A percentile compares a stretch with the other conserved stretches of the same genome.
Evolutionary conservation across 2,797 vertebrate genomes (phyloP).

Genomic region (Hafferia zeledoni): DNA sequence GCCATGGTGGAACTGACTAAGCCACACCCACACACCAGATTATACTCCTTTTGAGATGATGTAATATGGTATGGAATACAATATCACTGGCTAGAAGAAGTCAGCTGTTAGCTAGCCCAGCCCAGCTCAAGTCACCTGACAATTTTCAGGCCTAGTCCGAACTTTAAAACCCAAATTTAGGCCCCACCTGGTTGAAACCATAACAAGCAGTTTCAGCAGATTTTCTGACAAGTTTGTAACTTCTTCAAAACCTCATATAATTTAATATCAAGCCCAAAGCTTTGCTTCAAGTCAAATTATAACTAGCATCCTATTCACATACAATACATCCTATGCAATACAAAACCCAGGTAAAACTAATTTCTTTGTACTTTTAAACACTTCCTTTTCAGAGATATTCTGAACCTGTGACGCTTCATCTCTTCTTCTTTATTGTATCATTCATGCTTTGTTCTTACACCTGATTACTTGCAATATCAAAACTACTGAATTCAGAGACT

Average conservation of each 20-base stretch:
- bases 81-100: no score
- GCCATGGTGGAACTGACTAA: no score
- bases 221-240: neutral
- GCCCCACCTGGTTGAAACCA: no score
- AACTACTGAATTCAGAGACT: neutral
- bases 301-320: neutral
- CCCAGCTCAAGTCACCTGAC: no score
- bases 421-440: neutral
- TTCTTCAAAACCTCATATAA: neutral
- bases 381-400: neutral
- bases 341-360: neutral
- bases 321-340: no score
- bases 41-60: no score
- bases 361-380: accelerated
- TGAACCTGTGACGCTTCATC: neutral
- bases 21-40: no score
- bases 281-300: neutral
- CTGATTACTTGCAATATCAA: neutral
- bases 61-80: no score
- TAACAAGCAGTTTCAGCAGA: neutral
- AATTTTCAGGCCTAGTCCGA: no score
- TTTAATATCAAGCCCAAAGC: neutral
- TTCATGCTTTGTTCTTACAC: neutral
- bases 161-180: no score
- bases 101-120: no score